Evolutionary conservation across 2,113 vertebrate species (phyloP), one percentile per base, ranked within the genome.

Genomic region (Heterocephalus glaber): DNA sequence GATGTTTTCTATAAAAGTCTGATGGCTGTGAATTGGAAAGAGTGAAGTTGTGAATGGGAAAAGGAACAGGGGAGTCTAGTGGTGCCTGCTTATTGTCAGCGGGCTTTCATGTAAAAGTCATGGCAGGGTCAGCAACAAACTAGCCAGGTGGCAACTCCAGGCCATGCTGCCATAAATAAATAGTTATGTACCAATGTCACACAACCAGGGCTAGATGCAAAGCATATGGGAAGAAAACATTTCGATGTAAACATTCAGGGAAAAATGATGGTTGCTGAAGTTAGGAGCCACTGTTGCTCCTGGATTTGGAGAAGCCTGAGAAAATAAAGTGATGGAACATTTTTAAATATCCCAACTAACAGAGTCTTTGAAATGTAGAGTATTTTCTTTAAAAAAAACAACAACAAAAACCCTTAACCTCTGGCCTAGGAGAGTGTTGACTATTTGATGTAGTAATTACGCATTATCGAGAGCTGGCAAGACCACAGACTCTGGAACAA

Each of bases 101-200:
- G 66, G 92, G 97, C 97, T 97, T 97, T 97, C 97, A 96, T 92
- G 97, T 96, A 88, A 92, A 97, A 97, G 97, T 98, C 96, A 96
- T 90, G 96, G 97, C 97, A 97, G 96, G 97, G 97, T 97, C 97
- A 97, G 96, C 89, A 93, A 95, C 95, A 97, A 92, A 97, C 97
- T 92, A 97, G 95, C 95, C 97, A 98, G 97, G 97, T 98, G 97
- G 97, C 95, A 98, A 97, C 95, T 97, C 95, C 89, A 97, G 97
- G 95, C 97, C 92, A 82, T 0, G 90, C 97, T 97, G 97, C 97
- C 97, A 98, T 98, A 98, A 98, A 98, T 98, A 98, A 97, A 98
- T 92, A 97, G 97, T 98, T 98, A 98, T 95, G 97, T 94, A 95
- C 97, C 91, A 95, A 96, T 97, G 97, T 98, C 97, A 98, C 96